A percentile compares a stretch with the other conserved stretches of the same genome.
phyloP scores from a whole-genome alignment of 64 coral and sea anemone species.

The Astreopora myriophthalma region DNA sequence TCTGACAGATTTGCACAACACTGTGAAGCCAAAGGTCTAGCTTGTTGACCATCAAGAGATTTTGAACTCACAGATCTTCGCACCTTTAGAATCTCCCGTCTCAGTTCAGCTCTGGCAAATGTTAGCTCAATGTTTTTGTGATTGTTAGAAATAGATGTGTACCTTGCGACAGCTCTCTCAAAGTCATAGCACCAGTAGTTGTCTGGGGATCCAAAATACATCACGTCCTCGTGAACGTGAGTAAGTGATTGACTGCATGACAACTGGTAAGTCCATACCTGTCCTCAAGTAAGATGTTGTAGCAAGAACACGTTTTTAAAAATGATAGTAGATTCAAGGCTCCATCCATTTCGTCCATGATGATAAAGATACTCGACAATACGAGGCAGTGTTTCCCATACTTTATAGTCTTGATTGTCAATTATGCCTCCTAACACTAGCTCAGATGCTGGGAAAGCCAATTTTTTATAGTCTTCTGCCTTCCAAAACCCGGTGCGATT shows the following conservation, averaged over 20 bases:
- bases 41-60: not conserved
- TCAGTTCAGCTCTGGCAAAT: conserved; percentile 38
- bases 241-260: not conserved
- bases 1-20: not conserved
- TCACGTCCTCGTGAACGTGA: conserved; percentile 26
- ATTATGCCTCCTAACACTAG: conserved; percentile 43
- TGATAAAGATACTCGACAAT: not conserved
- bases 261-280: conserved; percentile 17
- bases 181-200: conserved; percentile 50
- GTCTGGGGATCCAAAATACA: conserved; percentile 31
- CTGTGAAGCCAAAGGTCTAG: not conserved
- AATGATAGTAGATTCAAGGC: not conserved
- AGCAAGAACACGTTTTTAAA: conserved; percentile 27
- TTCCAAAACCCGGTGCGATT: conserved; percentile 48
- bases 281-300: conserved; percentile 24
- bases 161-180: conserved; percentile 16
- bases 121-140: conserved; percentile 41
- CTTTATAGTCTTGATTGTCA: conserved; percentile 22
- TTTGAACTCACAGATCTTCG: conserved; percentile 7
- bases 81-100: conserved; percentile 40
- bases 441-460: conserved; percentile 60
- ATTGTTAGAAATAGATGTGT: conserved; percentile 13
- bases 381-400: not conserved
- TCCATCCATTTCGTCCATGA: conserved; percentile 34
- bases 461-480: conserved; percentile 57